phyloP scores from a whole-genome alignment of 2,797 vertebrate genomes.

The Monodelphis domestica region DNA sequence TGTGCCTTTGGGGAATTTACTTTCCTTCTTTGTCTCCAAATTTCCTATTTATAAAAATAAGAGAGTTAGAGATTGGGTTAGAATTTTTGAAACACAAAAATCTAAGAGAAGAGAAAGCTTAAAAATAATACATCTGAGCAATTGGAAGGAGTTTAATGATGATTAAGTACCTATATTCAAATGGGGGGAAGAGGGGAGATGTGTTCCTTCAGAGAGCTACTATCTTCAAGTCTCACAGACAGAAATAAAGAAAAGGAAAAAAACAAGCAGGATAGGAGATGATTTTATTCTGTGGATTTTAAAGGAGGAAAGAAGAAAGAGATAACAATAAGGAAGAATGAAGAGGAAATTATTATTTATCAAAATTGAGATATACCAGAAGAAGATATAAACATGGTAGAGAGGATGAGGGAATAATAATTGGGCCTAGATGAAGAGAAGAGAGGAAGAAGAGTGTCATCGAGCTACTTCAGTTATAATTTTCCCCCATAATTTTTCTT shows the following conservation, averaged over 20 bases:
- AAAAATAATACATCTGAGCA: not conserved
- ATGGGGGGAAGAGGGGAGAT: not conserved
- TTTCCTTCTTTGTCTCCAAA: not conserved
- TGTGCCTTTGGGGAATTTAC: not conserved
- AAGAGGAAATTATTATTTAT: not conserved
- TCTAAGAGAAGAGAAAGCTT: not conserved
- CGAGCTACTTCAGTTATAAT: not conserved
- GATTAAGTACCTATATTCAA: not conserved
- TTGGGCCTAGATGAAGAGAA: not conserved
- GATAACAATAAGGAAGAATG: not conserved
- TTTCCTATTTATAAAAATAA: not conserved
- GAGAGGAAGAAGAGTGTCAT: not conserved
- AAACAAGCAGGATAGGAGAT: not conserved
- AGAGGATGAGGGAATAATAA: accelerated
- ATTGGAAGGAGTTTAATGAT: not conserved
- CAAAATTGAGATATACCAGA: not conserved
- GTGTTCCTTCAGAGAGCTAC: not conserved
- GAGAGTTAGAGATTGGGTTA: not conserved
- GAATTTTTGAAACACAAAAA: no score
- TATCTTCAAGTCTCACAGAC: not conserved
- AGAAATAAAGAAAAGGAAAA: not conserved
- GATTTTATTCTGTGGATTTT: not conserved
- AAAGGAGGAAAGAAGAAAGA: not conserved
- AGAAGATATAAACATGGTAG: accelerated
- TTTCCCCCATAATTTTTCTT: not conserved